Percentiles rank a stretch among this genome's conserved stretches.
These are phyloP conservation scores for Cryptus armator DNA, from an alignment of 2,888 invertebrate species.

Conservation along the genomic window DNA sequence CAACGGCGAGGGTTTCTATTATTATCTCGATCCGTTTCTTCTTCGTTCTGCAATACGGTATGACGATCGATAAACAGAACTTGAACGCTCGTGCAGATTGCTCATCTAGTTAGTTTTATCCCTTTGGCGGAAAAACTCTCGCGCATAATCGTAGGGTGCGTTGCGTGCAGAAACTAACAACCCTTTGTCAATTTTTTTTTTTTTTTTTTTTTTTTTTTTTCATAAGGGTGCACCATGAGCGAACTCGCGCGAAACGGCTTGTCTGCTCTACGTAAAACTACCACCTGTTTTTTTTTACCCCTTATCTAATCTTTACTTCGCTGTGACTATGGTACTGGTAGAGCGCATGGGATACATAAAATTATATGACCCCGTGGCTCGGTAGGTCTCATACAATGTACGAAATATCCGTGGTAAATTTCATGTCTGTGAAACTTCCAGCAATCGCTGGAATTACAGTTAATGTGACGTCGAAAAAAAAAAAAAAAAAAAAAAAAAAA, in stretches of 20 bases:
- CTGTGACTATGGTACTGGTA: neutral
- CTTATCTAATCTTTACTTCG: slow-evolving; percentile 25
- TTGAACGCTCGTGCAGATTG: neutral
- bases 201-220: neutral
- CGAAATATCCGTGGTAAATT: slow-evolving; percentile 36
- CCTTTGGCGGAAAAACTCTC: neutral
- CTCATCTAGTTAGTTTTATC: neutral
- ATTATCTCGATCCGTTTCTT: slow-evolving; percentile 1
- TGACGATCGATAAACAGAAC: neutral
- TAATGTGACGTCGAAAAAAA: neutral
- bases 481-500: neutral
- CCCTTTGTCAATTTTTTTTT: slow-evolving; percentile 5
- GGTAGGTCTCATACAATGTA: slow-evolving; percentile 3
- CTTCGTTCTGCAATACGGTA: neutral
- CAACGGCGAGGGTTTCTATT: neutral
- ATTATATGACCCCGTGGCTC: slow-evolving; percentile 11
- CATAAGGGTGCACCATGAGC: neutral
- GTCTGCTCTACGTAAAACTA: slow-evolving; percentile 25
- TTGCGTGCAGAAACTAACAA: slow-evolving; percentile 7
- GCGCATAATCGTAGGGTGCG: neutral
- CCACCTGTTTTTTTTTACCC: slow-evolving; percentile 10
- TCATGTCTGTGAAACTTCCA: slow-evolving; percentile 18
- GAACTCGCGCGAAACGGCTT: slow-evolving; percentile 11
- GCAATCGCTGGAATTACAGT: slow-evolving; percentile 5
- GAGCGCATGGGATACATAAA: slow-evolving; percentile 22